Conservation (phyloP, 2,888 invertebrate species). For the Heliconius ethilla region DNA sequence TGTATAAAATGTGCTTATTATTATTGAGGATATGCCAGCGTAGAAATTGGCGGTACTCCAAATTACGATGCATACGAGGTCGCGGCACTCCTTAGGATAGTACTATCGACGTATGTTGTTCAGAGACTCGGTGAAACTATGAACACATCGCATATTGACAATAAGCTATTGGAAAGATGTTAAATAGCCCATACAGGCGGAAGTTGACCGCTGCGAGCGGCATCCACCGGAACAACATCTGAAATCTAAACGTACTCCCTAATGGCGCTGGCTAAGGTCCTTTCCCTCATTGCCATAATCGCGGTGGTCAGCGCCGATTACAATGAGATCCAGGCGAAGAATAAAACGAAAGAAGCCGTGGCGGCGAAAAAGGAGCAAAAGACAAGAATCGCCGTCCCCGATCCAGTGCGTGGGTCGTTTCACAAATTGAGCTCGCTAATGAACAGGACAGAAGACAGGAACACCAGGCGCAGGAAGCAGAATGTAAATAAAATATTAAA, state of each 20-base stretch:
- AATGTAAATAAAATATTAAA: conserved; percentile 59
- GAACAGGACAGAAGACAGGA: conserved; percentile 62
- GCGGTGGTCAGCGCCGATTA: conserved; percentile 59
- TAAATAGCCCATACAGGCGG: conserved; percentile 45
- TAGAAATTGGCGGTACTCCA: conserved; percentile 61
- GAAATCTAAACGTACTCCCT: conserved; percentile 57
- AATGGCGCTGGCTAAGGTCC: conserved; percentile 71
- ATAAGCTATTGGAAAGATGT: conserved; percentile 58
- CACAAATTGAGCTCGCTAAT: conserved; percentile 62
- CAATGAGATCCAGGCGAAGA: conserved; percentile 69
- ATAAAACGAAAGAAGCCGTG: conserved; percentile 72
- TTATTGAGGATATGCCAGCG: conserved; percentile 56
- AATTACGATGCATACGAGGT: conserved; percentile 50
- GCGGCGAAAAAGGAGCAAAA: conserved; percentile 73
- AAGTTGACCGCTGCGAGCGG: conserved; percentile 53
- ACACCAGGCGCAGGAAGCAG: conserved; percentile 54
- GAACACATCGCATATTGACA: conserved; percentile 54
- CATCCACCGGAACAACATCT: conserved; percentile 53
- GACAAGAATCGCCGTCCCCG: conserved; percentile 63
- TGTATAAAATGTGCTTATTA: conserved; percentile 47
- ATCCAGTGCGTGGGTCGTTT: conserved; percentile 62
- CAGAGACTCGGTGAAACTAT: conserved; percentile 52
- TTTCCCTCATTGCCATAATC: conserved; percentile 61
- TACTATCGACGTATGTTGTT: conserved; percentile 51
- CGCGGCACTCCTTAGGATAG: conserved; percentile 53